A percentile compares a stretch with the other conserved stretches of the same genome.
Conservation (phyloP, 2,797 vertebrate genomes). For the Oreochromis grahami region DNA sequence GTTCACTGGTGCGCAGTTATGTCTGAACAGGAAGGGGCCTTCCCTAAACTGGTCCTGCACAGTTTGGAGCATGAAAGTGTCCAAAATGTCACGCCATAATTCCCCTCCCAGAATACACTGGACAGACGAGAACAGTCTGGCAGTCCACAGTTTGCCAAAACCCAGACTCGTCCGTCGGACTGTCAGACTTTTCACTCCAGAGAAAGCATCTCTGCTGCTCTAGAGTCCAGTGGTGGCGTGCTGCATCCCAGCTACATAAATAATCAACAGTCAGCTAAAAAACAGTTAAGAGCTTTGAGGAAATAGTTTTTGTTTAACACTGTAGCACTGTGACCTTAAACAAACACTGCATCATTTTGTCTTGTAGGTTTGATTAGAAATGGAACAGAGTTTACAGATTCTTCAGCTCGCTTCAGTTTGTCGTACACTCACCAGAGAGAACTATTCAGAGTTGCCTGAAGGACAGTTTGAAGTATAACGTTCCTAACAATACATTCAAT, state of each 20-base stretch:
- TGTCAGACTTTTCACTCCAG: background rate
- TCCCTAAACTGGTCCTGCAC: no score
- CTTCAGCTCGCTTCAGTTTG: background rate
- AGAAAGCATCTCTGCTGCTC: background rate
- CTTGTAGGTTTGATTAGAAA: background rate
- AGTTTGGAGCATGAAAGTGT: no score
- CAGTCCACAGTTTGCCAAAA: background rate
- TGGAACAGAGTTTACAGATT: background rate
- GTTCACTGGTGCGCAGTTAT: no score
- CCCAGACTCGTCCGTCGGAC: background rate
- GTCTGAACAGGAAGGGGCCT: no score
- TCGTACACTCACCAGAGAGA: background rate
- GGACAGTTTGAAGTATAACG: background rate
- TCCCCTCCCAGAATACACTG: background rate
- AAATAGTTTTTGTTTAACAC: background rate
- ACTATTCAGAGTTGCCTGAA: background rate
- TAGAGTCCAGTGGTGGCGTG: background rate
- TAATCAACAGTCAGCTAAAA: background rate
- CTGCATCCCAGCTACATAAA: background rate
- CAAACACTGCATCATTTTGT: no score
- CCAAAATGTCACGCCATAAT: background rate
- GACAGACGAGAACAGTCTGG: background rate
- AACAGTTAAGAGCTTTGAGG: background rate
- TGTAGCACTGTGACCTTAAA: background rate
- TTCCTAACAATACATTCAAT: background rate